Conservation (phyloP, 2,113 vertebrate species). For the Sciurus niger region DNA sequence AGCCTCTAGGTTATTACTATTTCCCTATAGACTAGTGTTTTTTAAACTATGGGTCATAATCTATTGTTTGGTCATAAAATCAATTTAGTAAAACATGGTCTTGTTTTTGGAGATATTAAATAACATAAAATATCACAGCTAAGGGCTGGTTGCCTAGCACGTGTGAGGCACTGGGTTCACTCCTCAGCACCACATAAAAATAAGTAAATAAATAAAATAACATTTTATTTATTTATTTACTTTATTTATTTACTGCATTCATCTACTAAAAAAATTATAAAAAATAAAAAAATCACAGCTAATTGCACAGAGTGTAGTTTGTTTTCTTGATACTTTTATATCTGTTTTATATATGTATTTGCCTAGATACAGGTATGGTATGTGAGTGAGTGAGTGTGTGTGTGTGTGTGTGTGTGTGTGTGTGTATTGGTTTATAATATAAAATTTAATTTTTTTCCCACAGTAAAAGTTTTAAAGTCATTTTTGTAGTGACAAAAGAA, state of each 20-base stretch:
- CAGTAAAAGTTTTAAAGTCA: not conserved
- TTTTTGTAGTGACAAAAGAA: not conserved
- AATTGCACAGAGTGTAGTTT: not conserved
- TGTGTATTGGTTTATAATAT: not conserved
- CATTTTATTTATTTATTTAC: too few relatives aligned
- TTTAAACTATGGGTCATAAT: not conserved
- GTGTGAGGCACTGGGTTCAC: too few relatives aligned
- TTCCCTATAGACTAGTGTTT: not conserved
- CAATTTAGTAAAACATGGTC: not conserved
- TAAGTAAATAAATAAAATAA: too few relatives aligned
- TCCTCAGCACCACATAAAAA: too few relatives aligned
- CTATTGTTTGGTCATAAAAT: not conserved
- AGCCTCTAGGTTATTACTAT: not conserved
- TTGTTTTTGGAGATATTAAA: constrained; percentile 19
- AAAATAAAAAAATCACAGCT: not conserved
- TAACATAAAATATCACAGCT: not conserved
- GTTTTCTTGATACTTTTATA: not conserved
- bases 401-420: not conserved
- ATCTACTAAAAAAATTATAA: too few relatives aligned
- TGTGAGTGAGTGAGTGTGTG: not conserved
- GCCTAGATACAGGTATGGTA: not conserved
- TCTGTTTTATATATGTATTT: not conserved
- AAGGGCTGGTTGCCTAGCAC: not conserved
- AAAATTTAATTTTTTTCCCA: constrained; percentile 35
- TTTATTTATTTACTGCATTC: too few relatives aligned